Conservation (phyloP, 1,140 invertebrate genomes). For the Pseudomyrmex sp. region DNA sequence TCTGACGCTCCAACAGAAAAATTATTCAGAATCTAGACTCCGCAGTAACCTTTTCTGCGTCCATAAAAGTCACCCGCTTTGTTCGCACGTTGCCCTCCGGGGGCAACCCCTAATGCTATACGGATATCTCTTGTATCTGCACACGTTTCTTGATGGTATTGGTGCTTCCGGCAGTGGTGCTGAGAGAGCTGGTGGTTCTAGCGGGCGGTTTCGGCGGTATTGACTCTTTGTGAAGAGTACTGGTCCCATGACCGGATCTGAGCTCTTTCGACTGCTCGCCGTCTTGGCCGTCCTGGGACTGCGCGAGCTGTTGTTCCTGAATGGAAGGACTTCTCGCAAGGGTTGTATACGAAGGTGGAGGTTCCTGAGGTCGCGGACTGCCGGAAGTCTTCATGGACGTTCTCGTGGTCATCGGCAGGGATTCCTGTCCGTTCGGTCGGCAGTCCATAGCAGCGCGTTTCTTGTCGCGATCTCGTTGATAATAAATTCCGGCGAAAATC, state of each 20-base stretch:
- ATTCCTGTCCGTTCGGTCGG: constrained; percentile 76
- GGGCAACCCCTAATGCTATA: constrained; percentile 87
- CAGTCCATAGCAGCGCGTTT: constrained; percentile 80
- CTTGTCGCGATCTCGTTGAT: constrained; percentile 89
- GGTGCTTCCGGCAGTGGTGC: constrained; percentile 76
- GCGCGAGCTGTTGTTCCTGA: constrained; percentile 68
- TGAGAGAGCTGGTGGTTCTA: constrained; percentile 83
- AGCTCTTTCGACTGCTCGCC: constrained; percentile 70
- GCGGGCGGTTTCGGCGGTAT: constrained; percentile 83
- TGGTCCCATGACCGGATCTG: constrained; percentile 56
- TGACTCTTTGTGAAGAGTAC: constrained; percentile 73
- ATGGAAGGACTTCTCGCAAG: constrained; percentile 81
- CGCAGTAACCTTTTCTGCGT: constrained; percentile 75
- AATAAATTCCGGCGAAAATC: constrained; percentile 95
- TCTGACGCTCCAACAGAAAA: not conserved
- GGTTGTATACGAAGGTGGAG: constrained; percentile 84
- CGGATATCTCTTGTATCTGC: constrained; percentile 89
- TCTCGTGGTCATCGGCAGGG: constrained; percentile 83
- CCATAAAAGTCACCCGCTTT: constrained; percentile 83
- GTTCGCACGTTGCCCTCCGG: constrained; percentile 80
- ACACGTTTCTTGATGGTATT: constrained; percentile 88
- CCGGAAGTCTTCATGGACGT: constrained; percentile 74
- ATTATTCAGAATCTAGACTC: constrained; percentile 80
- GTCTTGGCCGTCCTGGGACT: constrained; percentile 59
- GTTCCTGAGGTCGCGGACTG: constrained; percentile 77